Base-by-base conservation (phyloP, 2,113 vertebrate genomes). In the Eretmochelys imbricata region DNA sequence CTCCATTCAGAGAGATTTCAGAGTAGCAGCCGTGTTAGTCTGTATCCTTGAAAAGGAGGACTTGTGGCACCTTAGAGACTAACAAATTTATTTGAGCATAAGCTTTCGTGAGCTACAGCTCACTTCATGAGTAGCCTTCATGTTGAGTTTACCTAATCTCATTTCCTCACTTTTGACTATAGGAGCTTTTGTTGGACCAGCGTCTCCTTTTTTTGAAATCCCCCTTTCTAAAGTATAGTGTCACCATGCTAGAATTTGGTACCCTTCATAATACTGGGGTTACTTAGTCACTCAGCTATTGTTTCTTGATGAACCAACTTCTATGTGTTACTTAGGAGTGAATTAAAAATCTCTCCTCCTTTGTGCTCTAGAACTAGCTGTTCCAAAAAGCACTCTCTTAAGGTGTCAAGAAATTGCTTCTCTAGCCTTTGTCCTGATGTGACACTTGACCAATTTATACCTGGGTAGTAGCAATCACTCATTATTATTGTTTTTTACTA, bases 341-440 rank as follows among this genome's bases (percentile, higher is more conserved):
- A 57, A 38, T 42, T 82, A 54, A 57, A 82, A 82, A 46, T 57
- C 55, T 19, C 27, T 17, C 38, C 4, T 82, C 53, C 42, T 27
- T 82, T 54, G 38, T 42, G 25, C 54, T 29, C 54, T 82, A 31
- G 38, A 82, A 31, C 27, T 89, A 76, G 13, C 31, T 72, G 2
- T 87, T 94, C 80, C 92, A 91, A 91, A 94, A 90, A 96, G 62
- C 29, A 89, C 49, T 46, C 25, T 5, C n/a, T 42, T 76, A 48
- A 12, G 42, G 42, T 76, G 25, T 42, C 50, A 81, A 65, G 81
- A 59, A 91, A 27, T 86, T 87, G 53, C 83, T 93, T 38, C 62
- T 65, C 93, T 78, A 54, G 53, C 54, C 35, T 42, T 38, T 85
- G 50, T 89, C 75, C 93, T n/a, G 14, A 86, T 38, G n/a, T 85